Percentiles rank a stretch among this genome's conserved stretches.
Evolutionary conservation across 2,113 vertebrate species (phyloP).

Genomic region (Globicephala melas): DNA sequence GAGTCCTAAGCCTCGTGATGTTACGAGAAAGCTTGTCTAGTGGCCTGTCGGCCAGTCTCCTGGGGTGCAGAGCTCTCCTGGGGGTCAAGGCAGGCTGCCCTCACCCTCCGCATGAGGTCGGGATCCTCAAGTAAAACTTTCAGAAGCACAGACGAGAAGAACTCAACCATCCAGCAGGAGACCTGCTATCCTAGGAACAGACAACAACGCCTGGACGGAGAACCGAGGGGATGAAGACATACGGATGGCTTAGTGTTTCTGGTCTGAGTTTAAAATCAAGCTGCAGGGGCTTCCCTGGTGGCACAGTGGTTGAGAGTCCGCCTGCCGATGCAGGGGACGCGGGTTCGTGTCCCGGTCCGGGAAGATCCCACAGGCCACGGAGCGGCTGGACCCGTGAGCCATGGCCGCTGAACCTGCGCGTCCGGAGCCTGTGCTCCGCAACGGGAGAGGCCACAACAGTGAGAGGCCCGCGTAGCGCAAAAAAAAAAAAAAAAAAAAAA

Average conservation of each 20-base stretch:
- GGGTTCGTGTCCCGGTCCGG: no score
- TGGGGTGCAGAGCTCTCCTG: rapidly evolving
- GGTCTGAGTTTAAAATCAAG: background rate
- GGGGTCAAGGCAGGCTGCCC: background rate
- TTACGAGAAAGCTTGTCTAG: background rate
- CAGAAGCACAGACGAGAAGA: background rate
- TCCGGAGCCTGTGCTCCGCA: no score
- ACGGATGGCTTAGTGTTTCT: background rate
- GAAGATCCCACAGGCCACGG: no score
- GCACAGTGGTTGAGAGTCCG: no score
- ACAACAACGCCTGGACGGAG: background rate
- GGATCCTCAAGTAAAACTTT: background rate
- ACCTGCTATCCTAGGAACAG: background rate
- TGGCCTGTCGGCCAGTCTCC: background rate
- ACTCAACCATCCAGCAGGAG: background rate
- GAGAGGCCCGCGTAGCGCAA: no score
- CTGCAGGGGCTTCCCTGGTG: background rate
- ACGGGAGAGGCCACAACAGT: no score
- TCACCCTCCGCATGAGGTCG: rapidly evolving
- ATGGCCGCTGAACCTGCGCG: no score
- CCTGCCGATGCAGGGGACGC: no score
- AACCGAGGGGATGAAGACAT: background rate
- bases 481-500: background rate
- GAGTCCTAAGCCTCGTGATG: background rate
- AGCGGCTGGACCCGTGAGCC: no score